phyloP scores from a whole-genome alignment of 2,797 vertebrate species.

The Myotis findleyi region DNA sequence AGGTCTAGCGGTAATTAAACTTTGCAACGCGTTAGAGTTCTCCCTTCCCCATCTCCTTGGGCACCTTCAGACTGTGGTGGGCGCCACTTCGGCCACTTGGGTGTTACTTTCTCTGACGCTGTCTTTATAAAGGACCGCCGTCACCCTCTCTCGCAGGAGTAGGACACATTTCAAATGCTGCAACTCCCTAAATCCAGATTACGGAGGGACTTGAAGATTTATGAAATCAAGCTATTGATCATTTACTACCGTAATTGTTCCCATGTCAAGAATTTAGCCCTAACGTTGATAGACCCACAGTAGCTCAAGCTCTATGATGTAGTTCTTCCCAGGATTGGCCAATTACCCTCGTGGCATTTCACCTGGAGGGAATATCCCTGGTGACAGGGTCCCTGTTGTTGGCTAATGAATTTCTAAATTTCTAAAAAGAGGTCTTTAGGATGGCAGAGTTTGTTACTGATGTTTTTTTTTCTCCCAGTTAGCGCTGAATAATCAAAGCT shows the following conservation, averaged over 20 bases:
- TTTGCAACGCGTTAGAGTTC: background rate
- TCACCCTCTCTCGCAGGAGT: background rate
- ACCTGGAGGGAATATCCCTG: background rate
- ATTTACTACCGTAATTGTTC: background rate
- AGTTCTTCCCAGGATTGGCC: background rate
- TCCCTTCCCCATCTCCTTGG: background rate
- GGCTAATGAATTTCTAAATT: no score
- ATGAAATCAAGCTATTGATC: background rate
- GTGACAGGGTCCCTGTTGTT: background rate
- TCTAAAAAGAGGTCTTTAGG: background rate
- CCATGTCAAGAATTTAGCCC: background rate
- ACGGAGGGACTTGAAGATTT: background rate
- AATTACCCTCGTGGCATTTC: background rate
- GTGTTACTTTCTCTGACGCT: background rate
- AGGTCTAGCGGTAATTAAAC: background rate
- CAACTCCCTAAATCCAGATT: background rate
- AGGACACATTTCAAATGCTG: background rate
- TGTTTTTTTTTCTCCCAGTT: background rate
- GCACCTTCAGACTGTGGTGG: background rate
- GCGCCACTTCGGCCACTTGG: background rate
- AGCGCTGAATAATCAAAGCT: background rate
- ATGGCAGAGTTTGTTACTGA: background rate
- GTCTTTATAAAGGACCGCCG: background rate
- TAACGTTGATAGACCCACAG: background rate
- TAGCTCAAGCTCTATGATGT: background rate